These are phyloP conservation scores for Tenthredo amoena DNA, from an alignment of 2,888 invertebrate genomes.

Conservation along the genomic window DNA sequence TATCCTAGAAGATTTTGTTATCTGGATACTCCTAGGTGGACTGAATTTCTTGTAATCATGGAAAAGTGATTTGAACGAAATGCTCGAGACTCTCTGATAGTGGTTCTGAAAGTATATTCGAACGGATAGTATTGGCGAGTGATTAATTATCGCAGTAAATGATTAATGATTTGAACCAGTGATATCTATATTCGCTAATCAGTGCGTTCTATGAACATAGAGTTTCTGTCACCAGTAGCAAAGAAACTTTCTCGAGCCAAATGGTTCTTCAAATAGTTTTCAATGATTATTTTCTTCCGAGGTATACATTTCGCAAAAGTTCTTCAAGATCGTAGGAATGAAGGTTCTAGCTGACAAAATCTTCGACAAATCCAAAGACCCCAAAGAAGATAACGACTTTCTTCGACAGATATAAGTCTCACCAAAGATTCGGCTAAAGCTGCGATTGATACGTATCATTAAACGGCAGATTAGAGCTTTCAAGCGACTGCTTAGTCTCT, in stretches of 20 bases:
- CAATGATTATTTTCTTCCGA: background rate
- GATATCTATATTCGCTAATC: background rate
- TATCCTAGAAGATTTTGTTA: no score
- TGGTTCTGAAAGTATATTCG: background rate
- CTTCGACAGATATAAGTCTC: background rate
- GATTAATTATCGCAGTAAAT: background rate
- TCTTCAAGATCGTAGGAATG: background rate
- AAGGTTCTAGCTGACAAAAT: background rate
- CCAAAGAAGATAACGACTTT: background rate
- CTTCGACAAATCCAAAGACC: background rate
- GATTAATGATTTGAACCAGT: background rate
- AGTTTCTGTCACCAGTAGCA: background rate
- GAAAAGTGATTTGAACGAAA: no score
- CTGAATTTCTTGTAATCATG: no score
- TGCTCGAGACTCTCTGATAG: no score
- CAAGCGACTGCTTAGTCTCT: background rate
- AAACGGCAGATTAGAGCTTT: background rate
- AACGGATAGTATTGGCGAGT: background rate
- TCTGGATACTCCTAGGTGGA: no score
- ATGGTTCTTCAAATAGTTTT: slow-evolving; percentile 8
- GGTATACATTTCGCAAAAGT: background rate
- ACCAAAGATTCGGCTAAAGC: background rate
- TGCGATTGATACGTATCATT: background rate
- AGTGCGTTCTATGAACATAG: background rate
- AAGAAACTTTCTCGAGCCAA: background rate